Base-by-base conservation (phyloP, 2,113 vertebrate genomes). In the Gavia stellata region DNA sequence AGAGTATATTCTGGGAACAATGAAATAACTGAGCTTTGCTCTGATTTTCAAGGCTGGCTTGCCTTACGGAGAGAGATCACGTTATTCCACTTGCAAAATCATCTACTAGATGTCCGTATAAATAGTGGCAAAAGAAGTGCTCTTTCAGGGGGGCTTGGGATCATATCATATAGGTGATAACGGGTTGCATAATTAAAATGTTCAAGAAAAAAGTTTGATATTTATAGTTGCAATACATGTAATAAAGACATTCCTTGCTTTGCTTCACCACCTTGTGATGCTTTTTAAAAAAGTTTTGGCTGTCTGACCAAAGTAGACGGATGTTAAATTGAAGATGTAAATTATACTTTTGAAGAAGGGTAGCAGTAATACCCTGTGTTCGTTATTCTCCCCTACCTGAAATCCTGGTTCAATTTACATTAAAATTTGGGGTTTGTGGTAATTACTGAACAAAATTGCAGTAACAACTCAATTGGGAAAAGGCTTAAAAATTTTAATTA, bases 311-410 rank as follows among this genome's bases (percentile, higher is more conserved):
- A 95, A 88, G 49, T 13, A 92, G 61, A 16, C 34, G 78, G n/a
- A 53, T 92, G 33, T 78, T 94, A 93, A 96, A 88, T 28, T 90
- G 82, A 86, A 81, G 62, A 88, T 50, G 44, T 72, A 87, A 90
- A 62, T 94, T 86, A 79, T 7, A 16, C 9, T 92, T 97, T 91
- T 8, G n/a, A 74, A 92, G 74, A 94, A 94, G 29, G 67, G 47
- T 65, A 94, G 42, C 55, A 59, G 20, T 62, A 89, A 87, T 70
- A 52, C 17, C 9, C 3, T 44, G 31, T 77, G 73, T 53, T 94
- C 4, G 2, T 86, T 96, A 67, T 78, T 92, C 55, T 81, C 10
- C 12, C n/a, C 82, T 82, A 34, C 59, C 33, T 84, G 90, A 77
- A 92, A 90, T 86, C 49, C 17, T 50, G 5, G 25, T 78, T 87